Conservation (phyloP, 2,888 invertebrate genomes). For the Ectemnius cavifrons region DNA sequence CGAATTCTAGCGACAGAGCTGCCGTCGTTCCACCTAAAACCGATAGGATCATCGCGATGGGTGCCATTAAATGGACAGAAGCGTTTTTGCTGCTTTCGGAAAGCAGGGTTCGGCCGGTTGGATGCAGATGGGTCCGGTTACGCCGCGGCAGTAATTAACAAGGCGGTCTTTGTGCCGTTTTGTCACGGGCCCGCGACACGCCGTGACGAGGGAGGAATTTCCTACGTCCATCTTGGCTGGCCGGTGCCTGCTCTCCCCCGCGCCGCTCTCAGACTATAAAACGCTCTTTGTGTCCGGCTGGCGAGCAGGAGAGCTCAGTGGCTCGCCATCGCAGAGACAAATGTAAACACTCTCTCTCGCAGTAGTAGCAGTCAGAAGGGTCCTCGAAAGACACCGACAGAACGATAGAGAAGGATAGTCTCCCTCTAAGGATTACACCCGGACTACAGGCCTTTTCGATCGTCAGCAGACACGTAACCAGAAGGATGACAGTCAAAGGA, state of each 20-base stretch:
- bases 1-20: slow-evolving; percentile 7
- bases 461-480: background rate
- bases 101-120: slow-evolving; percentile 44
- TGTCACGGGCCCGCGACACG: slow-evolving; percentile 73
- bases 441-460: background rate
- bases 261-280: slow-evolving; percentile 72
- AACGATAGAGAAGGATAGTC: slow-evolving; percentile 8
- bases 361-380: slow-evolving; percentile 52
- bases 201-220: slow-evolving; percentile 71
- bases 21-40: background rate
- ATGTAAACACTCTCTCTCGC: slow-evolving; percentile 72
- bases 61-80: slow-evolving; percentile 39
- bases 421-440: slow-evolving; percentile 51
- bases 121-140: slow-evolving; percentile 64
- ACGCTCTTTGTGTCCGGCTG: slow-evolving; percentile 72
- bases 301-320: slow-evolving; percentile 52
- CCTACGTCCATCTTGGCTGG: slow-evolving; percentile 51
- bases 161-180: slow-evolving; percentile 75
- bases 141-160: slow-evolving; percentile 72
- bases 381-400: slow-evolving; percentile 49
- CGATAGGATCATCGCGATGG: slow-evolving; percentile 50
- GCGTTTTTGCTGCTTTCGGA: slow-evolving; percentile 42
- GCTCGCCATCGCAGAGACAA: slow-evolving; percentile 67
- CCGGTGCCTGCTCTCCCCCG: background rate
- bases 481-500: slow-evolving; percentile 6